Conservation (phyloP, 2,797 vertebrate species). For the Peromyscus aztecus region DNA sequence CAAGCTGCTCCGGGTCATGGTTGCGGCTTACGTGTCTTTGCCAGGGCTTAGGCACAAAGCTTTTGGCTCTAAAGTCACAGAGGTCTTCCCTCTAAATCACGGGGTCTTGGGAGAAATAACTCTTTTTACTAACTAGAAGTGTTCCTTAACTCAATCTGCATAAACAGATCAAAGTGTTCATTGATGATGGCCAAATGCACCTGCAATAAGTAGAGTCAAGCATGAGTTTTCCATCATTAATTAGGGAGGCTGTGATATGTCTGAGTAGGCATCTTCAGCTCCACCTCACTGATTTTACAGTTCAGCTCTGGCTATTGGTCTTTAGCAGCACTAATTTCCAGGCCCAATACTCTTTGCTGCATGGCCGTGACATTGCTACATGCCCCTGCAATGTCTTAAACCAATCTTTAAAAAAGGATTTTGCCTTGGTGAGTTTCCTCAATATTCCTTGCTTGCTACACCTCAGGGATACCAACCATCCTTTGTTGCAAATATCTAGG, state of each 20-base stretch:
- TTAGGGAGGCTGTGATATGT: neutral
- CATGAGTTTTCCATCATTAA: neutral
- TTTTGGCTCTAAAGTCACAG: neutral
- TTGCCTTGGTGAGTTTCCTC: neutral
- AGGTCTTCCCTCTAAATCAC: neutral
- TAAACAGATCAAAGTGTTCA: neutral
- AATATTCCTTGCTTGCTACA: neutral
- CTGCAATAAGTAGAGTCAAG: neutral
- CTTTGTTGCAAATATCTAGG: neutral
- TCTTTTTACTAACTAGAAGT: neutral
- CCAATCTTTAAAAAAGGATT: neutral
- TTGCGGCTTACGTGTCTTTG: neutral
- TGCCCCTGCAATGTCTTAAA: neutral
- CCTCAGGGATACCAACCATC: neutral
- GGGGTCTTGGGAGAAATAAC: neutral
- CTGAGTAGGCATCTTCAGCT: neutral
- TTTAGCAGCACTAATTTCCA: neutral
- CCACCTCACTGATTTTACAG: neutral
- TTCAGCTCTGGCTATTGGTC: neutral
- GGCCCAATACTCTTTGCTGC: neutral
- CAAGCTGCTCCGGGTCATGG: neutral
- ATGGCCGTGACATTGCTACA: neutral
- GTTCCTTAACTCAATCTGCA: neutral
- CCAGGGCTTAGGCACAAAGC: neutral
- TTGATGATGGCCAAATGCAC: neutral